Evolutionary conservation across 2,888 invertebrate genomes (phyloP), one percentile per base, ranked within the genome.

Genomic region (Idaea aversata): DNA sequence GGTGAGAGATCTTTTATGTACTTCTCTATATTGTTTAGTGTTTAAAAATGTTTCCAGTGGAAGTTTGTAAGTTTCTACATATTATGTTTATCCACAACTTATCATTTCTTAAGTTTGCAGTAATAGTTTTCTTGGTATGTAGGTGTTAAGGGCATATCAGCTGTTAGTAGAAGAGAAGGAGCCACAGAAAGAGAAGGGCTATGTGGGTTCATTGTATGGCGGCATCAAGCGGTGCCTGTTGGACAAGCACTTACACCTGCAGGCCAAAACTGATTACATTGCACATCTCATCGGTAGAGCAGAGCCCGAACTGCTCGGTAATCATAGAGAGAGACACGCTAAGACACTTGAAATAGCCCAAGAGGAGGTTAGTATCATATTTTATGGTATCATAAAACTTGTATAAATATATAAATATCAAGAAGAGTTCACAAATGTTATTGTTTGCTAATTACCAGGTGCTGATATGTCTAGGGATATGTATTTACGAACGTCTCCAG

Each of bases 261-360:
- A 96, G 86, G 95, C 96, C 61, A 97, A 97, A 90, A 97, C 97
- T 77, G 97, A 98, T 78, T 98, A 97, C 85, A 97, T 99, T 76
- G 96, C 96, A 76, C 95, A 96, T 75, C 94, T 99, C 64, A 97
- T 99, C 80, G 96, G 96, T 64, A 95, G 98, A 77, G 98, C 98
- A 25, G 98, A 98, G 87, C 98, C 98, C 7, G 98, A 98, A 88
- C 93, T 98, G 61, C 95, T 97, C 73, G 98, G 97, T 38, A 96
- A 96, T 82, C 95, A 97, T 75, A 94, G 98, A 70, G 98, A 98
- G 87, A 94, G 98, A 66, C 98, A 99, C 86, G 98, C 98, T 6
- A 98, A 98, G 91, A 98, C 98, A n/a, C 90, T 99, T 77, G 98
- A 98, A 93, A 98, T 98, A 73, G 98, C 98, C 76, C 98, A 99